Evolutionary conservation across 2,797 vertebrate species (phyloP).

Genomic region (Echiichthys vipera): DNA sequence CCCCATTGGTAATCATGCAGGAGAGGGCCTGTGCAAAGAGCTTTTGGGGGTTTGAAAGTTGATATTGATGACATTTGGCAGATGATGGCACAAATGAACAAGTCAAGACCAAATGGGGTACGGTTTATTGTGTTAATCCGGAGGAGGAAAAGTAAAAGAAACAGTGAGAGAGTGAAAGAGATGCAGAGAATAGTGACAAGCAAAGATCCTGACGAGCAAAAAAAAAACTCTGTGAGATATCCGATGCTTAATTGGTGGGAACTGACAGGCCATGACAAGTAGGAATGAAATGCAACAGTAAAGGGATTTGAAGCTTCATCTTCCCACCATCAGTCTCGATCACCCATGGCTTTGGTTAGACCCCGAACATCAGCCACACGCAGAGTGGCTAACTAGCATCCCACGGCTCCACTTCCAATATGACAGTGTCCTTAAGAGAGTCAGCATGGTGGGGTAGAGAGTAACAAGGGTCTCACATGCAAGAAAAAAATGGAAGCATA

Average conservation of each 20-base stretch:
- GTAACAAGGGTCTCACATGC: background rate
- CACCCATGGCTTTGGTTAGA: conserved; percentile 55
- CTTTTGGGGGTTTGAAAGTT: background rate
- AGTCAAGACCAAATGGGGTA: conserved; percentile 27
- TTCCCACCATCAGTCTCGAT: conserved; percentile 54
- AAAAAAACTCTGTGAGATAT: conserved; percentile 7
- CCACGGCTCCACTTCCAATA: conserved; percentile 46
- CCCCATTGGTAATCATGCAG: background rate
- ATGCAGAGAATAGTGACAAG: background rate
- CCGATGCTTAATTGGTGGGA: conserved; percentile 16
- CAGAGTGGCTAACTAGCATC: conserved; percentile 59
- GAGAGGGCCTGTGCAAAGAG: background rate
- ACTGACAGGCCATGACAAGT: conserved; percentile 24
- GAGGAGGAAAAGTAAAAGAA: background rate
- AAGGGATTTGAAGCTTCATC: conserved; percentile 46
- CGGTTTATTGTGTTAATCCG: background rate
- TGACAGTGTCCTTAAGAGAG: conserved; percentile 45
- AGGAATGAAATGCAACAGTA: conserved; percentile 37
- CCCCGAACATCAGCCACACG: conserved; percentile 32
- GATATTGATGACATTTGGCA: conserved; percentile 1
- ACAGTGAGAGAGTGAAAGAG: conserved; percentile 2
- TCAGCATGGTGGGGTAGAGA: background rate
- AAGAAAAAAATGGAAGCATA: background rate
- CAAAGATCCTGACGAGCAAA: conserved; percentile 4
- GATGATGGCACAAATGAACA: conserved; percentile 11